Conservation (phyloP, 1,140 invertebrate species). For the Drosophila virilis region DNA sequence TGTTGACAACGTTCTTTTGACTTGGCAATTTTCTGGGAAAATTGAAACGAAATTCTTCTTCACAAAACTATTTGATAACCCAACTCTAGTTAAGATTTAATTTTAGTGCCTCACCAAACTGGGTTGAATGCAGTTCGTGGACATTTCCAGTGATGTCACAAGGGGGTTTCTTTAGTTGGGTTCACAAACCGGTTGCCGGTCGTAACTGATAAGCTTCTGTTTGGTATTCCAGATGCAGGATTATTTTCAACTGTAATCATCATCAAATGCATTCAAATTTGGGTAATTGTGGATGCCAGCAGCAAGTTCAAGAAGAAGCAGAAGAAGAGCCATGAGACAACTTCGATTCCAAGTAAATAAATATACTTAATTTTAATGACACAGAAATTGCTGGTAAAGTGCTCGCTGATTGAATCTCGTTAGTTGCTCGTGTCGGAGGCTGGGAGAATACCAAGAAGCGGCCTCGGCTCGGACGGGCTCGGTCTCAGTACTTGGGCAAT, state of each 20-base stretch:
- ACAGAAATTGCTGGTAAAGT: constrained; percentile 69
- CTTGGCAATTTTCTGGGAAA: too few species aligned
- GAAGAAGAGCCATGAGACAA: constrained; percentile 34
- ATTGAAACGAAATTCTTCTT: too few species aligned
- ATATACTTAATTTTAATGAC: constrained; percentile 75
- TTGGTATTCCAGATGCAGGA: constrained; percentile 5
- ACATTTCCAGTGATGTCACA: background rate
- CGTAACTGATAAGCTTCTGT: constrained; percentile 36
- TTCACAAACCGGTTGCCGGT: background rate
- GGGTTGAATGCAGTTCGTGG: background rate
- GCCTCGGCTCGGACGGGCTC: constrained; percentile 4
- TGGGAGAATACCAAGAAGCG: constrained; percentile 57
- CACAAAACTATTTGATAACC: too few species aligned
- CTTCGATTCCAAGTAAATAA: constrained; percentile 67
- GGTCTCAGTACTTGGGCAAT: constrained; percentile 64
- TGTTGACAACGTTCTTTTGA: too few species aligned
- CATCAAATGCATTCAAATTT: constrained; percentile 50
- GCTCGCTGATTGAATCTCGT: constrained; percentile 71
- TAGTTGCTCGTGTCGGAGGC: constrained; percentile 50
- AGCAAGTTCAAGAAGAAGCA: background rate
- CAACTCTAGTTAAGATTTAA: background rate
- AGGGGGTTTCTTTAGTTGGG: background rate
- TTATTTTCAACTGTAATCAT: constrained; percentile 18
- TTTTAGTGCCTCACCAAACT: background rate
- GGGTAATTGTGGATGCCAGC: constrained; percentile 34